Base-by-base conservation (phyloP, 2,888 invertebrate species). In the Sicus ferrugineus region DNA sequence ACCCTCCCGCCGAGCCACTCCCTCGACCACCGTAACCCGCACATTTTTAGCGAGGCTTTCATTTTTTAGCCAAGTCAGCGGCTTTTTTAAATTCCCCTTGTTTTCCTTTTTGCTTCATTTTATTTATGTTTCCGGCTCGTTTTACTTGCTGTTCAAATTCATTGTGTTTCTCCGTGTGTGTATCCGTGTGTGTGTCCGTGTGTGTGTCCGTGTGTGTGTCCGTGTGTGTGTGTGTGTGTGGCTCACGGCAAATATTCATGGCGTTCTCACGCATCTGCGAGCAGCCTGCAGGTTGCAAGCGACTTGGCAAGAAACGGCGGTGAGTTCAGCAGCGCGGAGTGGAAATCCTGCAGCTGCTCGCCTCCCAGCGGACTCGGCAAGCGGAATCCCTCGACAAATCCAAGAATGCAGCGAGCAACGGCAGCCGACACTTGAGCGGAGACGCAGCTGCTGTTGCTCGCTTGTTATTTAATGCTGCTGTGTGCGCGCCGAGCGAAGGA, bases 241-340 rank as follows among this genome's bases (percentile, higher is more conserved):
- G 28, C 54, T 54, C 54, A 28, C 23, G 26, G 11, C 54, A 3
- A 52, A 52, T 52, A 23, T 46, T 46, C 21, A 14, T 26, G 14
- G 7, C 46, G 48, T 16, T n/a, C 38, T 50, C 16, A 48, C 54
- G 63, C 46, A 26, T 31, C n/a, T 21, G 14, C 64, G 63, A 67
- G 64, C 67, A 63, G 69, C 65, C 66, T 2, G 69, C 59, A 66
- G 65, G 62, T 69, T 71, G 67, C 65, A 56, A 61, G 66, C 66
- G 46, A 61, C 68, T 46, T 61, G 19, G 11, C 2, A 9, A 34
- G 34, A 61, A 11, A 3, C 42, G 9, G 9, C 3, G 5, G n/a
- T n/a, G 34, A 9, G 34, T 34, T 34, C 1, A 9, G 14, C n/a
- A n/a, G n/a, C n/a, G n/a, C n/a, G n/a, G n/a, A n/a, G n/a, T n/a